Percentiles rank a stretch among this genome's conserved stretches.
phyloP scores from a whole-genome alignment of 2,888 invertebrate species.

The Tetragnatha montana region DNA sequence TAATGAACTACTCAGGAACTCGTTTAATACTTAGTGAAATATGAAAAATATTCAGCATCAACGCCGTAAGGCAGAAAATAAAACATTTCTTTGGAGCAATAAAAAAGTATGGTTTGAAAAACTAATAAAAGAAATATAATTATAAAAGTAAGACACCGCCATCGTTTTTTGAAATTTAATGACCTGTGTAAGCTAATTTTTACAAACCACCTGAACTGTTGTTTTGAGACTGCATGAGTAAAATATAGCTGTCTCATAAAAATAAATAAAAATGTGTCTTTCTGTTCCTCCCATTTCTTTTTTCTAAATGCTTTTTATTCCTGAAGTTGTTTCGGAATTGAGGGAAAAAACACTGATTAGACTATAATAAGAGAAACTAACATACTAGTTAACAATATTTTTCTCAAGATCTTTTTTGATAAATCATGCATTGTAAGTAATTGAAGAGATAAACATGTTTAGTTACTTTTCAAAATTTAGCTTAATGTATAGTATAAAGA shows the following conservation, averaged over 20 bases:
- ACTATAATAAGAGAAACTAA: neutral
- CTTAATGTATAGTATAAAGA: too few species aligned
- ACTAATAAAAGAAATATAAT: constrained; percentile 34
- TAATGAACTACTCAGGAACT: constrained; percentile 38
- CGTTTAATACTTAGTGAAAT: constrained; percentile 15
- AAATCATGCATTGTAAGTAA: too few species aligned
- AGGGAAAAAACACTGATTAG: neutral
- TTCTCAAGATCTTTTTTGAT: too few species aligned
- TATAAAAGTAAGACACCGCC: constrained; percentile 27
- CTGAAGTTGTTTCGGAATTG: neutral
- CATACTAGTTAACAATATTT: too few species aligned
- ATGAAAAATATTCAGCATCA: constrained; percentile 13
- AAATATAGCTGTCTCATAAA: constrained; percentile 5
- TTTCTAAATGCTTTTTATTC: neutral
- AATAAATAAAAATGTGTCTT: neutral
- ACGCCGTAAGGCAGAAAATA: constrained; percentile 1
- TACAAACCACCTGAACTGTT: constrained; percentile 40
- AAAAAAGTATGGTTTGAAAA: constrained; percentile 4
- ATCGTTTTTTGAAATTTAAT: constrained; percentile 42
- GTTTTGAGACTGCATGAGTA: constrained; percentile 11
- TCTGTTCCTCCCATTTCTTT: neutral
- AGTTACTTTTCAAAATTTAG: too few species aligned
- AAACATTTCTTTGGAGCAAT: neutral
- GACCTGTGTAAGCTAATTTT: constrained; percentile 59
- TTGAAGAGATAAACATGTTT: too few species aligned